Evolutionary conservation across 2,888 invertebrate species (phyloP), one percentile per base, ranked within the genome.

Genomic region (Pandemis cinnamomeana): DNA sequence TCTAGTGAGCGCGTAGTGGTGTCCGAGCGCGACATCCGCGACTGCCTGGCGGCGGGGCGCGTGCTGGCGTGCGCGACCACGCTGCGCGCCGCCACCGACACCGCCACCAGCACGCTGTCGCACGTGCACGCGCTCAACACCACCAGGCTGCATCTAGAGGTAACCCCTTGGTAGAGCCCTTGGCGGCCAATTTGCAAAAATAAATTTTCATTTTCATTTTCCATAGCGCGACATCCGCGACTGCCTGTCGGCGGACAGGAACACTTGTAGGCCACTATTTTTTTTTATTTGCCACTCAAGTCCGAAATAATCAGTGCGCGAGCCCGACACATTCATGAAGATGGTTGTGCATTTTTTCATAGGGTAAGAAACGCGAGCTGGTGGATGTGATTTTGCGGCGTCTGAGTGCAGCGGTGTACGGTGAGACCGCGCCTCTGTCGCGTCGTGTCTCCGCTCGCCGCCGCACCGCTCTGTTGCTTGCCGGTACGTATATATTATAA

Each of bases 61-160:
- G 98, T 98, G 89, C 92, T 98, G 75, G 97, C 97, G 84, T 98
- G 98, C 42, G 98, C 98, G n/a, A 95, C 97, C 83, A 95, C 97
- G 61, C 88, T 96, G 53, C 85, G 84, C 53, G 86, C 84, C 0
- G 94, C 94, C 0, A 92, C 98, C 27, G 96, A 96, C 41, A 96
- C 96, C 79, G 97, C 97, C 7, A 96, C 96, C 83, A 97, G 96
- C 10, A 96, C 96, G 48, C 92, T 99, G 44, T 96, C 96, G 71
- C 97, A 96, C 72, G 97, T 99, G 0, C 97, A 98, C 83, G 99
- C 98, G 5, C 92, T 99, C 42, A 95, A 96, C 77, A 97, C 98
- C 84, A 95, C 98, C 5, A 95, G 97, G 72, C 93, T 94, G 62
- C 98, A 98, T 81, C 89, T 99, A 66, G 96, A 91, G 89, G 97